Percentiles rank a stretch among this genome's conserved stretches.
Evolutionary conservation across 2,888 invertebrate species (phyloP).

Genomic region (Leucophora obtusa): DNA sequence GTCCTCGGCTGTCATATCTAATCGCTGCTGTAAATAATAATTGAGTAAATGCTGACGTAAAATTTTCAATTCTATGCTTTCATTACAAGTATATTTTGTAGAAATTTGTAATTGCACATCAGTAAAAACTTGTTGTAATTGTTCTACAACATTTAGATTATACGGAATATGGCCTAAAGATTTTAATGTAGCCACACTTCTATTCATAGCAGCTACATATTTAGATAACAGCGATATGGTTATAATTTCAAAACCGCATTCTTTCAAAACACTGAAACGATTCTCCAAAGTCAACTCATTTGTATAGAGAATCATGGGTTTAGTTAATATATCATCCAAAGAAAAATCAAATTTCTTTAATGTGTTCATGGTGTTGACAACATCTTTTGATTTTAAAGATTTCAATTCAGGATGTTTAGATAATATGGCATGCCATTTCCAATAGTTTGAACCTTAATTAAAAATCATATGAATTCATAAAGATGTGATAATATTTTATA

Average conservation of each 20-base stretch:
- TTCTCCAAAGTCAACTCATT: slow-evolving; percentile 82
- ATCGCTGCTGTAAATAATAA: slow-evolving; percentile 76
- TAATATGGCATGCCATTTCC: slow-evolving; percentile 69
- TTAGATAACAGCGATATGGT: slow-evolving; percentile 77
- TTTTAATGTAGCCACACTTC: slow-evolving; percentile 77
- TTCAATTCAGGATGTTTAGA: slow-evolving; percentile 73
- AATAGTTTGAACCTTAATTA: slow-evolving; percentile 69
- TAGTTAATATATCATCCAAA: slow-evolving; percentile 80
- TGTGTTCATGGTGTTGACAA: slow-evolving; percentile 69
- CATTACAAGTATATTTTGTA: slow-evolving; percentile 62
- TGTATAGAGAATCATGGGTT: slow-evolving; percentile 81
- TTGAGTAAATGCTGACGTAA: slow-evolving; percentile 74
- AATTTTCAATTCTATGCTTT: slow-evolving; percentile 70
- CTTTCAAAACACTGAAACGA: slow-evolving; percentile 82
- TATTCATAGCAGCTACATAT: slow-evolving; percentile 74
- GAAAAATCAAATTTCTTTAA: slow-evolving; percentile 77
- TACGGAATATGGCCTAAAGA: slow-evolving; percentile 74
- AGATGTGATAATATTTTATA: too few relatives aligned
- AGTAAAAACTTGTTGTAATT: slow-evolving; percentile 71
- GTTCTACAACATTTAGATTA: slow-evolving; percentile 76
- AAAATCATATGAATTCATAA: neutral
- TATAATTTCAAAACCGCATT: slow-evolving; percentile 81
- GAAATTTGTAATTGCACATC: slow-evolving; percentile 66
- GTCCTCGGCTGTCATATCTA: slow-evolving; percentile 76
- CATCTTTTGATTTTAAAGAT: slow-evolving; percentile 71